Base-by-base conservation (phyloP, 2,888 invertebrate genomes). In the Amphipoea oculea region DNA sequence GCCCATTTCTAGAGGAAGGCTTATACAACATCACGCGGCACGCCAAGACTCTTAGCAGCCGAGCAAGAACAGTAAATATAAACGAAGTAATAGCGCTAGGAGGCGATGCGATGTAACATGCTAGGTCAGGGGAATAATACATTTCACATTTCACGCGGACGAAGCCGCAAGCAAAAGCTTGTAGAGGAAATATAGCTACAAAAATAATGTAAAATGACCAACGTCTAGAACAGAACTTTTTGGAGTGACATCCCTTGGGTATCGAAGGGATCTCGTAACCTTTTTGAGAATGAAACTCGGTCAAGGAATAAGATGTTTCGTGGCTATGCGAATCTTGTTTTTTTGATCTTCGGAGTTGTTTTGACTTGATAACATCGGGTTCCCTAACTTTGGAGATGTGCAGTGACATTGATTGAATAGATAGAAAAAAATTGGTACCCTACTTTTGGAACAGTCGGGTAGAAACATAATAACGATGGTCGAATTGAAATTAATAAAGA, bases 181-280 rank as follows among this genome's bases (percentile, higher is more conserved):
- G 57, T 66, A 67, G 12, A 45, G 1, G 11, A 80, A 54, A 81
- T 73, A 72, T 23, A 75, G 45, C 36, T 36, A 66, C 63, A 81
- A 71, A 66, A 82, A 76, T 62, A 60, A 86, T 78, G 68, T 63
- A 65, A 82, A 80, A 79, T 83, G 62, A 81, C 79, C 81, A 54
- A 42, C 76, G 68, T 81, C 81, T 71, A 67, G 76, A 73, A 87
- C 74, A 73, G 62, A 89, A 84, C 80, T 85, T 86, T 83, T 82
- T 73, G 63, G 79, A 74, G 66, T 81, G 62, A 73, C 66, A 48
- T 84, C 85, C 83, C 83, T 78, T n/a, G 79, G 84, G 86, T 54
- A 72, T 63, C 29, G 69, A 62, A 79, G 11, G 83, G 80, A 78
- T 76, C 74, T 72, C 66, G 48, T 72, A 79, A 82, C 76, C 82